A percentile compares a stretch with the other conserved stretches of the same genome.
Evolutionary conservation across 2,797 vertebrate species (phyloP).

Genomic region (Ispidina picta): DNA sequence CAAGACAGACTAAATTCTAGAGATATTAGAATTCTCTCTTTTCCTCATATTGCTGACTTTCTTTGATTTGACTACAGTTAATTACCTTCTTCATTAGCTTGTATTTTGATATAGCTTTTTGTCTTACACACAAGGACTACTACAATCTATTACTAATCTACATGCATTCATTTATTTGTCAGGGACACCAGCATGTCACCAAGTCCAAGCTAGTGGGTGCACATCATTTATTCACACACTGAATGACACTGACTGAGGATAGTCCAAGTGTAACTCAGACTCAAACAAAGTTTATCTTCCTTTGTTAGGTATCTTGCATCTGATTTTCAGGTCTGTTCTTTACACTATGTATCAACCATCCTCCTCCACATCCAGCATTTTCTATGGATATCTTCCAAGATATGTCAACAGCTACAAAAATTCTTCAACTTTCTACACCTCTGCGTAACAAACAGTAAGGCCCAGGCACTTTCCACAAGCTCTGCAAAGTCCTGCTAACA

Average conservation of each 20-base stretch:
- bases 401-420: neutral
- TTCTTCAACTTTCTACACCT: neutral
- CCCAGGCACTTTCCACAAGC: neutral
- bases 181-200: neutral
- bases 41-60: neutral
- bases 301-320: neutral
- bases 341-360: neutral
- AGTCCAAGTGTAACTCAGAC: neutral
- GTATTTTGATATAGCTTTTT: neutral
- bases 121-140: neutral
- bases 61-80: neutral
- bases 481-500: slow-evolving; percentile 26
- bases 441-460: neutral
- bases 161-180: neutral
- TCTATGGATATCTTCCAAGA: neutral
- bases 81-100: neutral
- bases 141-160: neutral
- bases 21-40: neutral
- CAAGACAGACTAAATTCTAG: neutral
- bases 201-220: neutral
- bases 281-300: neutral
- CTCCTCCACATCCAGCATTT: neutral
- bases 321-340: neutral
- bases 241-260: neutral
- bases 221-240: neutral